A percentile compares a stretch with the other conserved stretches of the same genome.
Conservation (phyloP, 2,113 vertebrate genomes). For the Paratilapia polleni region DNA sequence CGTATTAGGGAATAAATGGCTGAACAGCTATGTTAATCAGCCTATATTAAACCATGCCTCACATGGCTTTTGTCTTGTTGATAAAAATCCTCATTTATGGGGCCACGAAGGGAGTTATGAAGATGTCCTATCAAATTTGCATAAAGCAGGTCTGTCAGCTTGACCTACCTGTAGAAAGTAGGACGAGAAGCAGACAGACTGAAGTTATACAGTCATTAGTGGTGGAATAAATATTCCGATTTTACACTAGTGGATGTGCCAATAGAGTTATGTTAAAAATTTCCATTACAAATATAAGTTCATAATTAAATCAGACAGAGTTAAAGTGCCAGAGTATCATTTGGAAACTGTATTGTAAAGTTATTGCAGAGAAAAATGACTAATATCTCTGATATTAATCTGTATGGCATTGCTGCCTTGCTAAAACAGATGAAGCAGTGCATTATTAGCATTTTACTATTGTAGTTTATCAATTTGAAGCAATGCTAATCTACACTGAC, state of each 20-base stretch:
- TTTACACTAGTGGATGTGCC: background rate
- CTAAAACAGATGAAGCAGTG: too few species aligned
- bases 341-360: background rate
- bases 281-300: background rate
- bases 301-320: background rate
- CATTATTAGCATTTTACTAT: too few species aligned
- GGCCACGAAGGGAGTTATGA: background rate
- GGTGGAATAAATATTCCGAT: background rate
- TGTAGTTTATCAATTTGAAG: too few species aligned
- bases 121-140: slow-evolving; percentile 39
- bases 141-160: background rate
- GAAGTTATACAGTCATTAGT: background rate
- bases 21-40: background rate
- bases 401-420: background rate
- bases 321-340: background rate
- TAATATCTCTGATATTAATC: background rate
- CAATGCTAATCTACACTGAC: too few species aligned
- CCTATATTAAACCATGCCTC: background rate
- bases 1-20: background rate
- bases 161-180: slow-evolving; percentile 61
- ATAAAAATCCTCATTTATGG: background rate
- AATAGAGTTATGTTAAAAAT: background rate
- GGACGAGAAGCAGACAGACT: slow-evolving; percentile 20
- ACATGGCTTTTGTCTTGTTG: background rate
- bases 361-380: background rate